Evolutionary conservation across 2,797 vertebrate species (phyloP).

Genomic region (Aulostomus chinensis): DNA sequence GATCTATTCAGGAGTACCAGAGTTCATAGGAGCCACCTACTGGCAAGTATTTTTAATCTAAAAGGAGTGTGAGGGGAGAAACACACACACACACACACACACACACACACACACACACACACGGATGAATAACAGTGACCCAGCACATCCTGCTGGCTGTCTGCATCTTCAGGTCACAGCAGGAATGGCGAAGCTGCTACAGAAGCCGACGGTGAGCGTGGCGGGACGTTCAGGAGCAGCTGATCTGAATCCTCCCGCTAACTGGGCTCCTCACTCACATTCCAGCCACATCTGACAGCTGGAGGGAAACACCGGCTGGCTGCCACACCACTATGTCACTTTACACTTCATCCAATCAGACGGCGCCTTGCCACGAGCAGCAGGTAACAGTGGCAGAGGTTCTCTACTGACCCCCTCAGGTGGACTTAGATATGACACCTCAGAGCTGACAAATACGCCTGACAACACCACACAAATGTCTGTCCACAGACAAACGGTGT

Average conservation of each 20-base stretch:
- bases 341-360: constrained; percentile 63
- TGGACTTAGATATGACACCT: neutral
- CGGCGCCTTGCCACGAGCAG: constrained; percentile 28
- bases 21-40: too few species aligned
- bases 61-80: too few species aligned
- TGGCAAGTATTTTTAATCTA: too few species aligned
- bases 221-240: too few species aligned
- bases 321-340: constrained; percentile 52
- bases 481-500: too few species aligned
- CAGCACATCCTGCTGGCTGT: neutral
- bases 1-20: too few species aligned
- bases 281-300: constrained; percentile 23
- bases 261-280: constrained; percentile 19
- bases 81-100: neutral
- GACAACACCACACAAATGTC: too few species aligned
- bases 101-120: constrained; percentile 1
- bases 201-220: too few species aligned
- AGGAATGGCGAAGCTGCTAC: neutral
- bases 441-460: neutral
- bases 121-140: constrained; percentile 20
- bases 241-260: too few species aligned
- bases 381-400: neutral
- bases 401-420: constrained; percentile 65
- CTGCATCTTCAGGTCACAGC: constrained; percentile 19
- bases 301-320: constrained; percentile 23